phyloP scores from a whole-genome alignment of 2,113 vertebrate species.

The Plectropomus leopardus region DNA sequence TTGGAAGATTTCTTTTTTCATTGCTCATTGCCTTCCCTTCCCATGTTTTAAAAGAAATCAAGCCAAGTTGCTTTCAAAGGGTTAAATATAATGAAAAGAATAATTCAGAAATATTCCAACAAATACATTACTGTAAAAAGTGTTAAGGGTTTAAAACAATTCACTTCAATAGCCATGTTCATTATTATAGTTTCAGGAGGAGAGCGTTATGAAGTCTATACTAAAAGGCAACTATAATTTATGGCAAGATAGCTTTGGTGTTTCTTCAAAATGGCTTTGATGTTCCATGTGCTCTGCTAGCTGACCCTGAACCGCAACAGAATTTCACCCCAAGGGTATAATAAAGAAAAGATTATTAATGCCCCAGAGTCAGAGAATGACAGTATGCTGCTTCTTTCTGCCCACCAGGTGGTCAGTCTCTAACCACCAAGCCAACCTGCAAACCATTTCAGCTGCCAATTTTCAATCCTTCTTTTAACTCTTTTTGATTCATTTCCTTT shows the following conservation, averaged over 20 bases:
- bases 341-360: not conserved
- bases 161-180: not conserved
- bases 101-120: no score
- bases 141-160: no score
- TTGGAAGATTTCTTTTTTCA: no score
- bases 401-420: not conserved
- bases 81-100: no score
- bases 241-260: not conserved
- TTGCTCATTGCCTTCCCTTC: no score
- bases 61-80: no score
- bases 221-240: not conserved
- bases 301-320: conserved; percentile 7
- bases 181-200: not conserved
- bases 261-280: not conserved
- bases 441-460: conserved; percentile 6
- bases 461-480: not conserved
- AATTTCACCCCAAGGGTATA: not conserved
- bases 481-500: not conserved
- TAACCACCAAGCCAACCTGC: not conserved
- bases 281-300: not conserved
- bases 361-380: not conserved
- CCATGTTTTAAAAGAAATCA: no score
- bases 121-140: no score
- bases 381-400: not conserved
- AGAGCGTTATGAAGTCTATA: not conserved